Conservation (phyloP, 2,888 invertebrate species). For the Heliconius erato region DNA sequence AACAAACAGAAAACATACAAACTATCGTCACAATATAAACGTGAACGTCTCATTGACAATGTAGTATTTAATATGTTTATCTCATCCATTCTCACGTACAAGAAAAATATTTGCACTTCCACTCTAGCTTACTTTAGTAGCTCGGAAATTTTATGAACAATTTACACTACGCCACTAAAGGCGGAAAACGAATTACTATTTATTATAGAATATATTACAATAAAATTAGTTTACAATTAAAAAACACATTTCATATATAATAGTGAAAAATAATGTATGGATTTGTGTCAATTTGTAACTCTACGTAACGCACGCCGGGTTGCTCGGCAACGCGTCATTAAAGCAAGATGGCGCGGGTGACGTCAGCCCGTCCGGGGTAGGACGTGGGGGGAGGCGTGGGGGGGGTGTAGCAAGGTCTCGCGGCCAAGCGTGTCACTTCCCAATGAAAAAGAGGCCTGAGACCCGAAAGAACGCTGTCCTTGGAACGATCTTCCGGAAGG, state of each 20-base stretch:
- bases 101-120: constrained; percentile 36
- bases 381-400: constrained; percentile 55
- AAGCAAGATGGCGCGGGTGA: constrained; percentile 84
- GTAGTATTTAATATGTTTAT: constrained; percentile 28
- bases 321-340: constrained; percentile 80
- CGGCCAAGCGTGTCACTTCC: constrained; percentile 80
- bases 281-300: constrained; percentile 45
- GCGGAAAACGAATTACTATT: constrained; percentile 10
- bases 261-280: constrained; percentile 32
- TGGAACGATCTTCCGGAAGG: constrained; percentile 70
- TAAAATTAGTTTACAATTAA: too few relatives aligned
- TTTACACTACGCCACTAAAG: constrained; percentile 22
- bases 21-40: constrained; percentile 32
- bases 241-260: neutral
- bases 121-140: constrained; percentile 4
- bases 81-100: constrained; percentile 32
- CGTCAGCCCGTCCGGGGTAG: constrained; percentile 70
- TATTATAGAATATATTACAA: neutral
- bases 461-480: constrained; percentile 74
- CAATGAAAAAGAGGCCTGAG: constrained; percentile 79
- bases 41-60: constrained; percentile 39
- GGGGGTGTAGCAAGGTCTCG: constrained; percentile 74
- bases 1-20: constrained; percentile 23
- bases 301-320: constrained; percentile 73
- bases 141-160: constrained; percentile 24